These are phyloP conservation scores for Leptinotarsa tumamoca DNA, from an alignment of 2,888 invertebrate species.

Conservation along the genomic window DNA sequence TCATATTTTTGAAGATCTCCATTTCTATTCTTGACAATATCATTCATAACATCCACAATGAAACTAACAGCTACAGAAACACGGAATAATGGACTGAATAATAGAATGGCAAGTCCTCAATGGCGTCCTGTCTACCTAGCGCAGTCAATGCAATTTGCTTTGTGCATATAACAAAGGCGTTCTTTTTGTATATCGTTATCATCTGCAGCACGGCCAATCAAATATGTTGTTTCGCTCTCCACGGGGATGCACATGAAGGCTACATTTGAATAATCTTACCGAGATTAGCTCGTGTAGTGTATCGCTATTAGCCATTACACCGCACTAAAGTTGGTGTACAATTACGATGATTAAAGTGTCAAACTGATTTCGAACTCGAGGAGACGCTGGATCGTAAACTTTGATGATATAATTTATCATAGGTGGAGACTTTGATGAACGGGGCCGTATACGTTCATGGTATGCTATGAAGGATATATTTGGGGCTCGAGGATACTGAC, in stretches of 20 bases:
- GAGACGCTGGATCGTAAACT: constrained; percentile 16
- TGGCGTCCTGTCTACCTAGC: neutral
- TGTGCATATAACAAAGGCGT: neutral
- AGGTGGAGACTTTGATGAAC: constrained; percentile 4
- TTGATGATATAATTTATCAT: constrained; percentile 20
- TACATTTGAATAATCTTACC: neutral
- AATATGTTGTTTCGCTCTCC: neutral
- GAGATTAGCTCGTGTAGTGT: constrained; percentile 2
- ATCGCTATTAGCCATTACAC: constrained; percentile 1
- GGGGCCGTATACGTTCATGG: neutral
- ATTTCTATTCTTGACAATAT: no score
- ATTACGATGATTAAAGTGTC: constrained; percentile 22
- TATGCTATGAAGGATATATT: neutral
- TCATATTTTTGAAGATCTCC: no score
- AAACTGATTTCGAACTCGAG: constrained; percentile 11
- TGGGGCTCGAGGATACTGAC: no score
- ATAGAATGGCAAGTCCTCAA: neutral
- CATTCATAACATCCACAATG: no score
- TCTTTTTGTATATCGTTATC: neutral
- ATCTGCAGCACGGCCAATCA: neutral
- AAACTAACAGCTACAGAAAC: no score
- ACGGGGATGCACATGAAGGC: constrained; percentile 1
- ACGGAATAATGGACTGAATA: no score
- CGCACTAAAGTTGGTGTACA: constrained; percentile 3
- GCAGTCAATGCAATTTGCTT: neutral